phyloP scores from a whole-genome alignment of 2,888 invertebrate genomes.

The Slavum lentiscoides region DNA sequence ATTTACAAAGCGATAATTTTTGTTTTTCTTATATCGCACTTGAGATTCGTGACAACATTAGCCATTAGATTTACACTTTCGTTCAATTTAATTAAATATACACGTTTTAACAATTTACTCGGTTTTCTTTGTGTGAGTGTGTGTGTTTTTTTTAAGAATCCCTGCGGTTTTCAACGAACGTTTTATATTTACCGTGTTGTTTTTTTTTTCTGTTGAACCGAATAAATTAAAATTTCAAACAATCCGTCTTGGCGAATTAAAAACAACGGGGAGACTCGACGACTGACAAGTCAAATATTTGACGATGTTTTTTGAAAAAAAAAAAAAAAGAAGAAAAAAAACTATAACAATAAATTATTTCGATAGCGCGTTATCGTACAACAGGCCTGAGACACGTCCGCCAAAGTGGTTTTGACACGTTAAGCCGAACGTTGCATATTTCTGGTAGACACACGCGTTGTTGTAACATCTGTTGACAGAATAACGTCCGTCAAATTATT shows the following conservation, averaged over 20 bases:
- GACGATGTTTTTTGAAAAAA: background rate
- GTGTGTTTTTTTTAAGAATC: background rate
- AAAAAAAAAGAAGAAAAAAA: background rate
- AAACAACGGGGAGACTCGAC: conserved; percentile 2
- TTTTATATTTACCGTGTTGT: background rate
- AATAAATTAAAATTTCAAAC: background rate
- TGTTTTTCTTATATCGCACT: background rate
- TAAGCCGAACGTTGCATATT: conserved; percentile 26
- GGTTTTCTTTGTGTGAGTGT: no score
- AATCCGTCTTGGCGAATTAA: background rate
- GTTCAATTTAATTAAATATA: background rate
- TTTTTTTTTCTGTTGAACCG: background rate
- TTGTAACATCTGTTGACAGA: conserved; percentile 21
- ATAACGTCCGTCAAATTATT: conserved; percentile 21
- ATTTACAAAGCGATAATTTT: background rate
- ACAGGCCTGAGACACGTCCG: background rate
- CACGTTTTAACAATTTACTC: background rate
- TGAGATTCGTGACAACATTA: background rate
- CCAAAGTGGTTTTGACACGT: conserved; percentile 9
- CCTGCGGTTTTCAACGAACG: background rate
- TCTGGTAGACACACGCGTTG: background rate
- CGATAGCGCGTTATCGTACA: background rate
- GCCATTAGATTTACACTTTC: background rate
- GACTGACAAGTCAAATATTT: background rate
- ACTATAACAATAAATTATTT: conserved; percentile 8